Percentiles rank a stretch among this genome's conserved stretches.
phyloP scores from a whole-genome alignment of 2,797 vertebrate genomes.

The Mormyrus hasselquistii region DNA sequence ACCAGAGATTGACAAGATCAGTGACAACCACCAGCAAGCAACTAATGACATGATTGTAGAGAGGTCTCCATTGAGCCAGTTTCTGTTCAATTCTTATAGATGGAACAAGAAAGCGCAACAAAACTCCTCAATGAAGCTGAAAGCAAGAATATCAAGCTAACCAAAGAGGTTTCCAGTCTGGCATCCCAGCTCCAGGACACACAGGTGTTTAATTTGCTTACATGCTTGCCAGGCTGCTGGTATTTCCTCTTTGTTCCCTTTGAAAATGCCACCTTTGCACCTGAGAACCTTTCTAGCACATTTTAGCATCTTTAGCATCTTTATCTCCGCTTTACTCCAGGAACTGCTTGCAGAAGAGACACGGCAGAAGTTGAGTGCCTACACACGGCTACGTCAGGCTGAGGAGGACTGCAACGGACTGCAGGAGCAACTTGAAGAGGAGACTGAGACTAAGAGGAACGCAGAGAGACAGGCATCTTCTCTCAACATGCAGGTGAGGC shows the following conservation, averaged over 20 bases:
- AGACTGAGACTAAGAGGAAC: constrained; percentile 84
- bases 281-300: not conserved
- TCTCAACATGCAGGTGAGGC: constrained; percentile 80
- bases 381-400: constrained; percentile 80
- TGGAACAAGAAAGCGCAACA: constrained; percentile 84
- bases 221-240: not conserved
- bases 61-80: not conserved
- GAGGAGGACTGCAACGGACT: constrained; percentile 85
- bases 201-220: constrained; percentile 62
- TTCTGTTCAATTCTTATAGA: constrained; percentile 46
- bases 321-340: constrained; percentile 45
- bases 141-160: constrained; percentile 86
- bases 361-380: constrained; percentile 83
- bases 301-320: not conserved
- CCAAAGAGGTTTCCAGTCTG: constrained; percentile 83
- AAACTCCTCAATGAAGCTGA: constrained; percentile 83
- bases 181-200: constrained; percentile 85
- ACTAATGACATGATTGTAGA: not conserved
- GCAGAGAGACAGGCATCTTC: constrained; percentile 86
- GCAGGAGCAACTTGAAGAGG: constrained; percentile 93
- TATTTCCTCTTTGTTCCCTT: not conserved
- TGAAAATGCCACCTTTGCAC: not conserved
- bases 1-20: not conserved
- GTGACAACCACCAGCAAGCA: not conserved
- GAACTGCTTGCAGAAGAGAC: constrained; percentile 93